Evolutionary conservation across 2,888 invertebrate species (phyloP).

Genomic region (Apodemia zela): DNA sequence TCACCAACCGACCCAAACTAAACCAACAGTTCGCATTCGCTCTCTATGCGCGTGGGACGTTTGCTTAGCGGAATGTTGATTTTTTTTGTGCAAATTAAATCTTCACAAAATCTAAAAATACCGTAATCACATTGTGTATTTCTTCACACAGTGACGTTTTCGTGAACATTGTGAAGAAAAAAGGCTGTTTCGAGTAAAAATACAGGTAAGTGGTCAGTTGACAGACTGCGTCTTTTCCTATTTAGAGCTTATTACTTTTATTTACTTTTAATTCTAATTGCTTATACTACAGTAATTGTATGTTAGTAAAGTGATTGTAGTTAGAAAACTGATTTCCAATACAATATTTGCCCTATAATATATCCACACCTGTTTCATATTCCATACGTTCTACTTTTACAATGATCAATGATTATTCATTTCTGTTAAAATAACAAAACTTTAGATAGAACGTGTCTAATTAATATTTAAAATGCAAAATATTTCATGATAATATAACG

Average conservation of each 20-base stretch:
- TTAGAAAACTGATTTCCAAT: conserved; percentile 35
- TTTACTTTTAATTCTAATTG: conserved; percentile 48
- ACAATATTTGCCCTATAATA: conserved; percentile 45
- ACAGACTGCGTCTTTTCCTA: conserved; percentile 75
- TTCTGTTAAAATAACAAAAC: conserved; percentile 1
- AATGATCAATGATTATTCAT: conserved; percentile 11
- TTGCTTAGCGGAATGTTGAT: conserved; percentile 69
- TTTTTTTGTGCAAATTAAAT: conserved; percentile 76
- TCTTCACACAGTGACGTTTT: conserved; percentile 64
- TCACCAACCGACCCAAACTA: conserved; percentile 55
- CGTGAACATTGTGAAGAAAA: conserved; percentile 67
- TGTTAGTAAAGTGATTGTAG: conserved; percentile 26
- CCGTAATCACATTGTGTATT: conserved; percentile 61
- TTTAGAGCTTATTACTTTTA: conserved; percentile 54
- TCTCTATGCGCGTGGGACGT: conserved; percentile 76
- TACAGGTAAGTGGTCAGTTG: conserved; percentile 73
- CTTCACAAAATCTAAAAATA: conserved; percentile 75
- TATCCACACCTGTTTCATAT: conserved; percentile 40
- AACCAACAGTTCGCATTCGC: conserved; percentile 81
- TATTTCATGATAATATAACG: conserved; percentile 63
- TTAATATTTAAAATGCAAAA: conserved; percentile 35
- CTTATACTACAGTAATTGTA: conserved; percentile 41
- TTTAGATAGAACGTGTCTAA: conserved; percentile 22
- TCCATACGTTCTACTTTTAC: conserved; percentile 45
- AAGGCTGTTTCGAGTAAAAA: conserved; percentile 61